Percentiles rank a stretch among this genome's conserved stretches.
phyloP scores from a whole-genome alignment of 2,113 vertebrate species.

The Panthera tigris region DNA sequence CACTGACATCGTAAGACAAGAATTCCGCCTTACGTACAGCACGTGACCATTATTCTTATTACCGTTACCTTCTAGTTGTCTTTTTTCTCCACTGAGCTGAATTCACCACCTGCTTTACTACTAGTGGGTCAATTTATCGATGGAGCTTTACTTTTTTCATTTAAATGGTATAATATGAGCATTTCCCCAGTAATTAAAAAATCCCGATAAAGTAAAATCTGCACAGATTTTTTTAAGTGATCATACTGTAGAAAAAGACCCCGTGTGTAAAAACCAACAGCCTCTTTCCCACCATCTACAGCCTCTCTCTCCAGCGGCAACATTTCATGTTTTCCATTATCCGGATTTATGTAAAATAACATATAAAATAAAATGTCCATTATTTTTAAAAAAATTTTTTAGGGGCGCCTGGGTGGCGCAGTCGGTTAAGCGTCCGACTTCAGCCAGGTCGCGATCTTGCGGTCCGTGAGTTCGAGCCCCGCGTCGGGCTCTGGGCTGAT shows the following conservation, averaged over 20 bases:
- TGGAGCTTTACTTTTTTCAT: neutral
- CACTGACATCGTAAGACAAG: neutral
- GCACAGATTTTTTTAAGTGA: neutral
- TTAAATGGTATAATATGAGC: neutral
- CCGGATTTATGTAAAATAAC: neutral
- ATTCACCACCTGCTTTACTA: neutral
- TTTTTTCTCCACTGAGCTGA: neutral
- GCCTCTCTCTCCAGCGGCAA: neutral
- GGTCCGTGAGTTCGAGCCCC: too few species aligned
- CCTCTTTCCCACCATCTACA: neutral
- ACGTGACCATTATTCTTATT: accelerated
- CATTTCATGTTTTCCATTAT: neutral
- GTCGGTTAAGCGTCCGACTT: too few species aligned
- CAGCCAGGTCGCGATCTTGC: too few species aligned
- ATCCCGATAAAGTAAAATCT: neutral
- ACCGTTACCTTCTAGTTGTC: too few species aligned
- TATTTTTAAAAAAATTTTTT: neutral
- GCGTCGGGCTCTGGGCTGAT: too few species aligned
- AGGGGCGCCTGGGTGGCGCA: too few species aligned
- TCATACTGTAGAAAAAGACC: neutral
- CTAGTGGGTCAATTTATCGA: too few species aligned
- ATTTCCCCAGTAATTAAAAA: neutral
- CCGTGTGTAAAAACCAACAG: neutral
- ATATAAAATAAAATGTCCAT: neutral
- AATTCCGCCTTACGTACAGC: neutral